A percentile compares a stretch with the other conserved stretches of the same genome.
Conservation (phyloP, 2,888 invertebrate genomes). For the Diarsia brunnea region DNA sequence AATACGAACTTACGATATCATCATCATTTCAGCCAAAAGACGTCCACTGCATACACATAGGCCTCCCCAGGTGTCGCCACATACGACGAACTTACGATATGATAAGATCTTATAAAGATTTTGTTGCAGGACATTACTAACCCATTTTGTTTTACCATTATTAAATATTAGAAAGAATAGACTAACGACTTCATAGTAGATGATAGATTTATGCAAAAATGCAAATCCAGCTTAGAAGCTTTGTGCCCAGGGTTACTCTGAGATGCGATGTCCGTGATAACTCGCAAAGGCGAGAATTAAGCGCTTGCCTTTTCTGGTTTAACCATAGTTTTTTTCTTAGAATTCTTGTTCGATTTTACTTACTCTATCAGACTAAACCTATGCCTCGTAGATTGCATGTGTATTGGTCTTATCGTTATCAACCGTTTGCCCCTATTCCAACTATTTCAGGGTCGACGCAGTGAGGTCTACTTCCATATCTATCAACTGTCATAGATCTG, state of each 20-base stretch:
- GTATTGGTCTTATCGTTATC: not conserved
- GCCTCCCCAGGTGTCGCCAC: no score
- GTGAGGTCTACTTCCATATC: not conserved
- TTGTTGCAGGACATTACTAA: not conserved
- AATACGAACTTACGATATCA: not conserved
- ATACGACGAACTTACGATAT: no score
- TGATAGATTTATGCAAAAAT: not conserved
- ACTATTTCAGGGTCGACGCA: not conserved
- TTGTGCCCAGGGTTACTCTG: no score
- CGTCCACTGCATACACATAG: no score
- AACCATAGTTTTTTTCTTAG: not conserved
- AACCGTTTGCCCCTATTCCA: not conserved
- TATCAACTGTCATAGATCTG: not conserved
- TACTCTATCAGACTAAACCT: not conserved
- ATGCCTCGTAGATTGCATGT: not conserved
- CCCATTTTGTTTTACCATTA: not conserved
- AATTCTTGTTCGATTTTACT: not conserved
- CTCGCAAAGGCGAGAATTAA: not conserved
- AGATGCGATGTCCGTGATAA: not conserved
- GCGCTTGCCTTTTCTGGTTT: not conserved
- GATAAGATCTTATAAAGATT: not conserved
- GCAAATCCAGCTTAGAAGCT: not conserved
- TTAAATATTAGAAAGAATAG: not conserved
- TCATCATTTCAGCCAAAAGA: no score
- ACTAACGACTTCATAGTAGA: not conserved